phyloP scores from a whole-genome alignment of 2,797 vertebrate species.

The Botia almorhae region DNA sequence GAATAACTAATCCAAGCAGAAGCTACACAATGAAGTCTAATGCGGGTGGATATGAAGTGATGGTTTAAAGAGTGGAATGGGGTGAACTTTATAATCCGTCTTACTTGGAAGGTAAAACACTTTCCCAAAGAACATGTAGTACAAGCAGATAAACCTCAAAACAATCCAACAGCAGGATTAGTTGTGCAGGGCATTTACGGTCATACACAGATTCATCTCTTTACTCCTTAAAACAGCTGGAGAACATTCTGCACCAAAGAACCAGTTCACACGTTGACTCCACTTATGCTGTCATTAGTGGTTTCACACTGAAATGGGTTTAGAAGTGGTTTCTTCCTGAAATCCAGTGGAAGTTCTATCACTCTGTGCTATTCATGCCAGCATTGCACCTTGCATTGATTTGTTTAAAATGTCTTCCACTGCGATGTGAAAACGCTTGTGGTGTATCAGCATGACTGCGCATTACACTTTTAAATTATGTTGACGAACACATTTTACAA shows the following conservation, averaged over 20 bases:
- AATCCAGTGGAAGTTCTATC: neutral
- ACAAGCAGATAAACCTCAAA: slow-evolving; percentile 9
- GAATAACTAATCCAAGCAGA: neutral
- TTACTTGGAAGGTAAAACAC: slow-evolving; percentile 10
- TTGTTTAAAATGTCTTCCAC: neutral
- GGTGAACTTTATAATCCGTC: slow-evolving; percentile 9
- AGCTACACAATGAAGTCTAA: neutral
- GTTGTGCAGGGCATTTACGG: slow-evolving; percentile 4
- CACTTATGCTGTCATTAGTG: too few species aligned
- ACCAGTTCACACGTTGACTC: too few species aligned
- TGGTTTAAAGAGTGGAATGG: slow-evolving; percentile 8
- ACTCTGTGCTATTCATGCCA: too few species aligned
- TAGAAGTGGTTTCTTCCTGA: neutral
- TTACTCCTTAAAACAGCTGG: neutral
- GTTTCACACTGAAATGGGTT: too few species aligned
- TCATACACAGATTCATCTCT: slow-evolving; percentile 3
- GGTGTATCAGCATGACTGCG: neutral
- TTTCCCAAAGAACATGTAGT: neutral
- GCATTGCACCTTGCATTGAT: neutral
- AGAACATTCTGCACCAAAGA: neutral
- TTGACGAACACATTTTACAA: too few species aligned
- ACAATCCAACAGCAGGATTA: slow-evolving; percentile 8
- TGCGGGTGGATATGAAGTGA: neutral
- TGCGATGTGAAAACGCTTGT: neutral
- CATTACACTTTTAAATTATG: too few species aligned